Base-by-base conservation (phyloP, 2,888 invertebrate genomes). In the Drosophila vallismaia region DNA sequence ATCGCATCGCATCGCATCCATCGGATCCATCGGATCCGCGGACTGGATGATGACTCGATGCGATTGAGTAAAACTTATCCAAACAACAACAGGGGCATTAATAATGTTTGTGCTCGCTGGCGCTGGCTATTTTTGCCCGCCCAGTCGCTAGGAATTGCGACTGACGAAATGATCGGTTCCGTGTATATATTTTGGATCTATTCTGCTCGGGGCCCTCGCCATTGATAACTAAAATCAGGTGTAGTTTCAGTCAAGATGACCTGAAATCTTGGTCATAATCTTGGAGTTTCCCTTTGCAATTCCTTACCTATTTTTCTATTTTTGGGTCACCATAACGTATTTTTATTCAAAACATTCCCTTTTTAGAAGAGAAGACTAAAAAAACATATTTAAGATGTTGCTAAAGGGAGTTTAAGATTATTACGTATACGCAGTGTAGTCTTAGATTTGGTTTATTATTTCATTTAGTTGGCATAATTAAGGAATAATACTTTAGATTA, bases 51-150 rank as follows among this genome's bases (percentile, higher is more conserved):
- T 69, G 66, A 71, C 73, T 53, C 69, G 53, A 45, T 73, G 66
- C 69, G 73, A 69, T 73, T 69, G 74, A 69, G 69, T 64, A 69
- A 69, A 73, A 69, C 66, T 73, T 73, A 69, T 73, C 74, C 74
- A 69, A 69, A 69, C 69, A 69, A 69, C 74, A 69, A 73, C 66
- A 71, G 29, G 51, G 51, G 66, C 66, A 72, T 66, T 73, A 54
- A 64, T 69, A 69, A 63, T 69, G 66, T 60, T 60, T 69, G 64
- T 49, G 72, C 50, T 50, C 59, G n/a, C 36, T 36, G 36, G 36
- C 51, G 68, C 48, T 72, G 52, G 73, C 73, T 69, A 53, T 69
- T 69, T 69, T 73, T 73, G 69, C 31, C 63, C 55, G 44, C 36
- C 29, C 45, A 55, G 14, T 63, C 4, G 56, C 3, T 8, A 31